Base-by-base conservation (phyloP, 2,888 invertebrate genomes). In the Polyommatus iphigenia region DNA sequence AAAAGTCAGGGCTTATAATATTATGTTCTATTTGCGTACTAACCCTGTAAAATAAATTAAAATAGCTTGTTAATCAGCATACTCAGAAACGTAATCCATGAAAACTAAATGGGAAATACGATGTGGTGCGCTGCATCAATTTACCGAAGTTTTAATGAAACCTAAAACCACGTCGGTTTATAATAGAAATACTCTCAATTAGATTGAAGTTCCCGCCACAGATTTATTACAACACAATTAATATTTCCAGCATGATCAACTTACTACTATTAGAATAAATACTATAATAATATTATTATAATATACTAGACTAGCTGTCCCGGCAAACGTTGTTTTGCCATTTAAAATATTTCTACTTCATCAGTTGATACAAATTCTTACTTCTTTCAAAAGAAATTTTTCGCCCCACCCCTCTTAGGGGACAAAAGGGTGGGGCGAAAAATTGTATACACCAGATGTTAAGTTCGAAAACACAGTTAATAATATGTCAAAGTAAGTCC, bases 121-220 rank as follows among this genome's bases (percentile, higher is more conserved):
- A 67, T 32, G 62, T 15, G 62, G 24, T 3, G 67, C 0, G 7
- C 67, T 67, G 67, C 67, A 67, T 29, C 67, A 67, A 67, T 67
- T 67, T 32, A 67, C 67, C 67, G 29, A 67, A 32, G 29, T 67
- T 67, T 67, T 67, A 67, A 67, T 67, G 67, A 67, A 32, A 67
- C 29, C 29, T 67, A 67, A 67, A 67, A 67, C 67, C 67, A 15
- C 67, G 29, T 20, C 67, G 67, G 67, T 15, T 29, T 67, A 67
- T 67, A 67, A 67, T 67, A 67, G 32, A 18, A 32, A 67, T 67
- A 29, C 29, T 67, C 67, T 29, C 67, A 29, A 24, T 67, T 29
- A 67, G 67, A 67, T 67, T 67, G 29, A 67, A 67, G 67, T 67
- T 67, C 29, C 10, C 13, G 29, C 32, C 32, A 24, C 67, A 18